phyloP scores from a whole-genome alignment of 1,140 invertebrate genomes.

The Drosophila baimaii region DNA sequence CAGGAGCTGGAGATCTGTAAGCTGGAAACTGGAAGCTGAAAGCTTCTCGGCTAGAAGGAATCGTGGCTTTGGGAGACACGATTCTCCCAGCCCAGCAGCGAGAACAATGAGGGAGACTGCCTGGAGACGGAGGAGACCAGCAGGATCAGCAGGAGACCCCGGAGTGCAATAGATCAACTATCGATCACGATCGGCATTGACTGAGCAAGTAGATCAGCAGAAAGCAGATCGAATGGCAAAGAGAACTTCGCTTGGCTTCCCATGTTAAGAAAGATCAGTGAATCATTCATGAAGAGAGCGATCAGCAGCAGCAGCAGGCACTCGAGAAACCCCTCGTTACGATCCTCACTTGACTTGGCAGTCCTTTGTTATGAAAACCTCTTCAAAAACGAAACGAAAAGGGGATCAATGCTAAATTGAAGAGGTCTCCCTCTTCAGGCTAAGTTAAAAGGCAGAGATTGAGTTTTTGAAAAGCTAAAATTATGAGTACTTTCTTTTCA shows the following conservation, averaged over 20 bases:
- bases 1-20: slow-evolving; percentile 26
- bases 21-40: slow-evolving; percentile 7
- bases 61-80: slow-evolving; percentile 53
- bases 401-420: slow-evolving; percentile 2
- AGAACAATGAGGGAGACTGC: slow-evolving; percentile 58
- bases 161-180: slow-evolving; percentile 66
- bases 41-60: not conserved
- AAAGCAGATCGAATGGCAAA: not conserved
- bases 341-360: slow-evolving; percentile 13
- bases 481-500: slow-evolving; percentile 3
- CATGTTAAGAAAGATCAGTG: slow-evolving; percentile 2
- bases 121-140: too few relatives aligned
- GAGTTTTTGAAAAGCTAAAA: not conserved
- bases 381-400: not conserved
- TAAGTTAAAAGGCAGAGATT: not conserved
- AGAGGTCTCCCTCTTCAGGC: not conserved
- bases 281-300: slow-evolving; percentile 2
- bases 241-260: not conserved
- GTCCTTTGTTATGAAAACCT: slow-evolving; percentile 15
- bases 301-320: too few relatives aligned
- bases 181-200: slow-evolving; percentile 50
- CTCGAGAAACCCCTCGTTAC: not conserved
- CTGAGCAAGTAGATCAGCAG: slow-evolving; percentile 37
- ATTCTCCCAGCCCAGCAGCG: slow-evolving; percentile 36
- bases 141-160: slow-evolving; percentile 4